phyloP scores from a whole-genome alignment of 2,797 vertebrate genomes.

The Peromyscus attwateri region DNA sequence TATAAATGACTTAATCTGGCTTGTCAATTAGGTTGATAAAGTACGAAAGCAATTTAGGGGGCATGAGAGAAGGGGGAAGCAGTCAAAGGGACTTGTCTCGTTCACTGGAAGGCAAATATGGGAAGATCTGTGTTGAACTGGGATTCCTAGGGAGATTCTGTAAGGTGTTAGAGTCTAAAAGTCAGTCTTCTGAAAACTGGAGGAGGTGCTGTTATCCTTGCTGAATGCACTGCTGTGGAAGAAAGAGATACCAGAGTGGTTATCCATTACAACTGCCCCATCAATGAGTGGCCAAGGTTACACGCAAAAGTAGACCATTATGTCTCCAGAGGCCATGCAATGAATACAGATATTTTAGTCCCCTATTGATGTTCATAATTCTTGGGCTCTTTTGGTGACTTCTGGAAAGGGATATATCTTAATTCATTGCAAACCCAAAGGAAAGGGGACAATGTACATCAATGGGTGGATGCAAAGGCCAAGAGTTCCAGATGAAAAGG shows the following conservation, averaged over 20 bases:
- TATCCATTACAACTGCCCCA: not conserved
- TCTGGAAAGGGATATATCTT: not conserved
- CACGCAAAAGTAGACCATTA: not conserved
- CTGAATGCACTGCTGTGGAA: not conserved
- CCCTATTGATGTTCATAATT: not conserved
- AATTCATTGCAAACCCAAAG: not conserved
- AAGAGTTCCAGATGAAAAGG: not conserved
- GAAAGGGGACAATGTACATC: not conserved
- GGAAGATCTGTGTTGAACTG: too few species aligned
- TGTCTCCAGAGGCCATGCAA: not conserved
- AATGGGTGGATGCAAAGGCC: not conserved
- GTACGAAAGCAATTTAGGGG: not conserved
- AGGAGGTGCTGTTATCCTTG: not conserved
- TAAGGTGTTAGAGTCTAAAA: not conserved
- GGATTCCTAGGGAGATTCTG: not conserved
- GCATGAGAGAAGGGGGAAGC: not conserved
- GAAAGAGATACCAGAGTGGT: not conserved
- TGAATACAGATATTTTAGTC: not conserved
- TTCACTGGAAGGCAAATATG: too few species aligned
- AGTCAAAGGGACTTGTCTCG: not conserved
- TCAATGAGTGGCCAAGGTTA: not conserved
- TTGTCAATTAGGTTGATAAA: not conserved
- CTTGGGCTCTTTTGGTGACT: not conserved
- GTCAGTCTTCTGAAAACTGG: not conserved
- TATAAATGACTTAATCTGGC: not conserved